Conservation (phyloP, 2,113 vertebrate species). For the Pelodiscus sinensis region DNA sequence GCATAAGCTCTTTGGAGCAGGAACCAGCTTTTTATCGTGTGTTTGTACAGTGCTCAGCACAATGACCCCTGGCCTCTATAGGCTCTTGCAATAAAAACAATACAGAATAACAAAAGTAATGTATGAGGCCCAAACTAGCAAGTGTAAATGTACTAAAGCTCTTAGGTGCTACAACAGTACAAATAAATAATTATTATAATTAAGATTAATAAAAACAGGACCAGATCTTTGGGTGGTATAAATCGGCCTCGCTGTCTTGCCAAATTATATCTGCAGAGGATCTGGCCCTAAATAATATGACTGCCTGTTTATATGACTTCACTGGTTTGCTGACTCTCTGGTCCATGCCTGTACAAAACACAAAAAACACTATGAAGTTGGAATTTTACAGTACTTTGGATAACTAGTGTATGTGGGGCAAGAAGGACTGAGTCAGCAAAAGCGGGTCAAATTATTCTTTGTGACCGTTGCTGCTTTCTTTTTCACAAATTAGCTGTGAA, state of each 20-base stretch:
- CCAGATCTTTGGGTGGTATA: not conserved
- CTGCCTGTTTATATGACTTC: not conserved
- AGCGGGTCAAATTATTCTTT: not conserved
- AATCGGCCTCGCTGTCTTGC: accelerated
- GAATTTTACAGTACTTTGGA: not conserved
- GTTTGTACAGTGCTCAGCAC: accelerated
- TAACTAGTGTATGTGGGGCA: accelerated
- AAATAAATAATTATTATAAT: not conserved
- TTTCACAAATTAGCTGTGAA: not conserved
- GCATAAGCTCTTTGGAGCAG: not conserved
- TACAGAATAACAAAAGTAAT: not conserved
- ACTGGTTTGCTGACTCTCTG: not conserved
- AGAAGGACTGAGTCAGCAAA: not conserved
- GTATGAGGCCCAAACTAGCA: not conserved
- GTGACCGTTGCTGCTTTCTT: not conserved
- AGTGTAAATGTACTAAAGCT: not conserved
- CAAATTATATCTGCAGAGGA: not conserved
- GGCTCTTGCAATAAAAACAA: not conserved
- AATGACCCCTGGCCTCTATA: not conserved
- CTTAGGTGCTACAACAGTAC: not conserved
- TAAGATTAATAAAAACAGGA: not conserved
- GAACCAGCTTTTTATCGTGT: not conserved
- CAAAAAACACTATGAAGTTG: not conserved
- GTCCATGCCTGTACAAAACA: not conserved
- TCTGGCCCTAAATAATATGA: not conserved